Evolutionary conservation across 2,797 vertebrate genomes (phyloP), one percentile per base, ranked within the genome.

Genomic region (Darevskia mixta): DNA sequence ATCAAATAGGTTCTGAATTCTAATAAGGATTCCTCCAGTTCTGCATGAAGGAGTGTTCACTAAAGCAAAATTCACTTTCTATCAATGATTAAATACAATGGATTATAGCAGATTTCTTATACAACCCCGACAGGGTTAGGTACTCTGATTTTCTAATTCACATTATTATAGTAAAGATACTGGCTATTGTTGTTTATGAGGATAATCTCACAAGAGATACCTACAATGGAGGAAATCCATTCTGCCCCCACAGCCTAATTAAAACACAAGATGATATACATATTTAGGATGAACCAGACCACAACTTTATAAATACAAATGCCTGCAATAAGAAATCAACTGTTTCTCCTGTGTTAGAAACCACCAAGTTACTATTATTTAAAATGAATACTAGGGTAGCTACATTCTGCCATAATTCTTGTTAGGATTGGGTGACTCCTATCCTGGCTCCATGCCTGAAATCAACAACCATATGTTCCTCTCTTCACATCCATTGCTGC

Each of bases 81-180:
- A 91, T 82, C 29, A n/a, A 1, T 80, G 6, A 83, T 85, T 23
- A 86, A 87, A 87, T 85, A 27, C 0, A 87, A 73, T 66, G 86
- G 75, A 64, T 5, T 77, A 13, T 32, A 71, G 29, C 67, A 17
- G 20, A 87, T 4, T 61, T 83, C 0, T 88, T 86, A 27, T 1
- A 91, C 43, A 4, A 0, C 85, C 82, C n/a, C 23, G 4, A 25
- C 5, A 82, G 23, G 0, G 1, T 78, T 45, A 86, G 88, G 35
- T 55, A 71, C 8, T n/a, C 90, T 84, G 58, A 67, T 4, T 66
- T 82, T 17, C 0, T 90, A 90, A 87, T 87, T 92, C 64, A 15
- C 49, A 38, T 86, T 91, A 85, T 84, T 92, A 90, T 82, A 18
- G 35, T 93, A 91, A 92, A 88, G 8, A 3, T 72, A 79, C 13